Evolutionary conservation across 2,797 vertebrate genomes (phyloP), one percentile per base, ranked within the genome.

Genomic region (Ciconia nigra): DNA sequence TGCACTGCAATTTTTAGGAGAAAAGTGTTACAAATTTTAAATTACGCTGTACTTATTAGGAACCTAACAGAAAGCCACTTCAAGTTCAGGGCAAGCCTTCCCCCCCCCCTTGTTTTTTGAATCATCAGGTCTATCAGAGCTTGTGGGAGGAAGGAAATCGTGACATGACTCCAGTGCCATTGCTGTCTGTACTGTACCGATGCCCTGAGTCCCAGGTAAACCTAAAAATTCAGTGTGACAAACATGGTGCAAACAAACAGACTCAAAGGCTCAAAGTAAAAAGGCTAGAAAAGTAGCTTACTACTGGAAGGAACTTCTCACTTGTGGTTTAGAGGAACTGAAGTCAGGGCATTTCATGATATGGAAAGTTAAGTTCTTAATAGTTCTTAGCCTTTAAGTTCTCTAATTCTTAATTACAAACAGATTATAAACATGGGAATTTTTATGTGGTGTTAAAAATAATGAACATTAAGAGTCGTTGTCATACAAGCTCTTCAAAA

Each of bases 241-340:
- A n/a, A 63, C 2, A 0, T 1, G 12, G 15, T 63, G 44, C 58
- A 59, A 35, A 49, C 11, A 57, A 35, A 81, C 0, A 4, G 22
- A 19, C 33, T 54, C 47, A 24, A 51, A 39, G 44, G 29, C 33
- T 35, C 51, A 5, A 63, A 63, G 33, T 20, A 61, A 71, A 84
- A 84, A 57, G 71, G 18, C 67, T 46, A 13, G 54, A 69, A 55
- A 83, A 63, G 59, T 5, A 74, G 11, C 41, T 72, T 51, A 17
- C 42, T 42, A 1, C 28, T 63, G 57, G 25, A 59, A 67, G 29
- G 54, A 26, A 39, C 14, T 51, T 76, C 41, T 69, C 46, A 10
- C 15, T 54, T 29, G 14, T 33, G 22, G 7, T 49, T 74, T 49
- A 82, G 70, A 54, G 62, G 41, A 93, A 41, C 57, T 65, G n/a